These are phyloP conservation scores for Phainopepla nitens DNA, from an alignment of 2,113 vertebrate species.

Conservation along the genomic window DNA sequence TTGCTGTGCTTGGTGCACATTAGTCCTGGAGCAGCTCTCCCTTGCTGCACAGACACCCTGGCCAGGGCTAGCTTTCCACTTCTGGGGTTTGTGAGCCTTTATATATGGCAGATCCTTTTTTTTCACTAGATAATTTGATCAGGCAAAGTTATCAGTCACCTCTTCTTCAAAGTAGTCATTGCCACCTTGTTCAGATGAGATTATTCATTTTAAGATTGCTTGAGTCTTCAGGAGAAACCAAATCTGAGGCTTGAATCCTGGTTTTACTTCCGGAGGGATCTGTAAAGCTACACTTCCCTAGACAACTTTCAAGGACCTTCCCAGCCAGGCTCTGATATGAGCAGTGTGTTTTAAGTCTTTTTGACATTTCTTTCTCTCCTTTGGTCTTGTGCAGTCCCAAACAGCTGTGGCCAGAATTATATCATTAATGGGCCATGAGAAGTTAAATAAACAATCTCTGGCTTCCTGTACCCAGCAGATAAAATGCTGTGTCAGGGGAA, in stretches of 20 bases:
- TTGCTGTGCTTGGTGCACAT: neutral
- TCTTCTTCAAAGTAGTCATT: neutral
- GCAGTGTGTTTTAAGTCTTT: neutral
- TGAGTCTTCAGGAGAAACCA: neutral
- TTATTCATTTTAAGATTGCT: neutral
- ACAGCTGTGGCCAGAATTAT: slow-evolving; percentile 21
- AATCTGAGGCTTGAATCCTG: neutral
- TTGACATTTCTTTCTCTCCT: neutral
- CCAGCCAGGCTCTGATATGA: neutral
- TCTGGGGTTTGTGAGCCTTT: neutral
- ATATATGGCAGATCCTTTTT: neutral
- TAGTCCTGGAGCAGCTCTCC: neutral
- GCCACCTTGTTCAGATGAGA: neutral
- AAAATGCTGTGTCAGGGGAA: neutral
- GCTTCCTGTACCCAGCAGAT: neutral
- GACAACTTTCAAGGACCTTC: neutral
- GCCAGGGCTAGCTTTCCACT: neutral
- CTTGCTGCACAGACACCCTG: neutral
- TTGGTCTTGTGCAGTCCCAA: neutral
- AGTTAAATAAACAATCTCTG: slow-evolving; percentile 22
- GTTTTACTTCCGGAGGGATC: neutral
- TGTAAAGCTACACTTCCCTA: neutral
- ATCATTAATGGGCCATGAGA: slow-evolving; percentile 22
- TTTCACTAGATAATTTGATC: neutral
- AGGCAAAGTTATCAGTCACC: neutral